Evolutionary conservation across 1,140 invertebrate genomes (phyloP).

Genomic region (Danaus plexippus): DNA sequence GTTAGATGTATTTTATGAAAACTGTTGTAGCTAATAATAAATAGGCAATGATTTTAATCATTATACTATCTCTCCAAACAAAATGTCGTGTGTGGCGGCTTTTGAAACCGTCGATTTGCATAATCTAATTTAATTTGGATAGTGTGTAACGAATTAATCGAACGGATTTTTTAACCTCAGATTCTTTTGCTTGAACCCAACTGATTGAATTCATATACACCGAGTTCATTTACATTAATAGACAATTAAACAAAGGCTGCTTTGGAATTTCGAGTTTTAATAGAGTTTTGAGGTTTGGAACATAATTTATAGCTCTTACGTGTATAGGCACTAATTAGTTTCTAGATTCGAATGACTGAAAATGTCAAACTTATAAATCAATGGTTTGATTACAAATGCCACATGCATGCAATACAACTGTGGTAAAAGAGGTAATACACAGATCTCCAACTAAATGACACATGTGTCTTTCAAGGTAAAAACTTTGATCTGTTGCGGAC

Average conservation of each 20-base stretch:
- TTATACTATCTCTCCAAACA: slow-evolving; percentile 25
- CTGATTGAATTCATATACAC: slow-evolving; percentile 26
- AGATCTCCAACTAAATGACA: no score
- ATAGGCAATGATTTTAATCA: no score
- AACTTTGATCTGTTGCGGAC: no score
- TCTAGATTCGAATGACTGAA: no score
- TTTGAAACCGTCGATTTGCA: slow-evolving; percentile 49
- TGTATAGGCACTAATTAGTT: background rate
- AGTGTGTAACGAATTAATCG: slow-evolving; percentile 56
- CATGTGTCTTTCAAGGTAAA: no score
- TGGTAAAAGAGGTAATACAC: no score
- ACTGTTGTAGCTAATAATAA: no score
- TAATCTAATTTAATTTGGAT: slow-evolving; percentile 55
- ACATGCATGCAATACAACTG: no score
- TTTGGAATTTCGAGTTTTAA: slow-evolving; percentile 4
- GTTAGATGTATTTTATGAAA: slow-evolving; percentile 9
- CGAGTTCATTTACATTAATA: slow-evolving; percentile 49
- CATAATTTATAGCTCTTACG: no score
- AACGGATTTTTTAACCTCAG: slow-evolving; percentile 46
- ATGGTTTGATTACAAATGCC: no score
- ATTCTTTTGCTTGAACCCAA: slow-evolving; percentile 40
- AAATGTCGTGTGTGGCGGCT: slow-evolving; percentile 53
- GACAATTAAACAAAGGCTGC: slow-evolving; percentile 41
- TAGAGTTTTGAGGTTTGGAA: no score
- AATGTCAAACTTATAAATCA: no score